Percentiles rank a stretch among this genome's conserved stretches.
phyloP scores from a whole-genome alignment of 2,113 vertebrate species.

The Gymnarchus niloticus region DNA sequence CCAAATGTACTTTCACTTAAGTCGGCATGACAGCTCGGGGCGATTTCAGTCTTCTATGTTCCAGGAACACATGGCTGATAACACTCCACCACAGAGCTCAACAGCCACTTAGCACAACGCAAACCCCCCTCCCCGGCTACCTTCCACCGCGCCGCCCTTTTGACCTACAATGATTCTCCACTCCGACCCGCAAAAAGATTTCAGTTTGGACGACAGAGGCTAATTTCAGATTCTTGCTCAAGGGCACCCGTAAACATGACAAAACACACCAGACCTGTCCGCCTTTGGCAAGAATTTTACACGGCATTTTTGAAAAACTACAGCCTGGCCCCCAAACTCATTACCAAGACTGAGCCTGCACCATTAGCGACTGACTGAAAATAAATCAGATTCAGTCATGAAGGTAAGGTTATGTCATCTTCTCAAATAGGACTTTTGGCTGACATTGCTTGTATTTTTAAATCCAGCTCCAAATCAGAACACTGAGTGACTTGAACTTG shows the following conservation, averaged over 20 bases:
- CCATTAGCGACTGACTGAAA: not conserved
- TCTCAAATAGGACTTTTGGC: no score
- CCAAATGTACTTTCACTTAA: slow-evolving; percentile 13
- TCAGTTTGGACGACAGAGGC: slow-evolving; percentile 39
- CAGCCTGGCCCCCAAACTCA: not conserved
- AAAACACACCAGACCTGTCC: not conserved
- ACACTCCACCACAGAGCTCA: not conserved
- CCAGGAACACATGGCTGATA: not conserved
- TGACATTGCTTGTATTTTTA: no score
- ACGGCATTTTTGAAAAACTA: not conserved
- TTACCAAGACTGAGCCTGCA: not conserved
- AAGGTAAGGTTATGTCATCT: not conserved
- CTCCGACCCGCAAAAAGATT: not conserved
- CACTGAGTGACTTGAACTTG: not conserved
- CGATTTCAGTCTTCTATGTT: not conserved
- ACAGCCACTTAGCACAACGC: slow-evolving; percentile 29
- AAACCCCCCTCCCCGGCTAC: slow-evolving; percentile 25
- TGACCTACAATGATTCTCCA: slow-evolving; percentile 42
- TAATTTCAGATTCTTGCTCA: not conserved
- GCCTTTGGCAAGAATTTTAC: not conserved
- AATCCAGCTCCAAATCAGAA: not conserved
- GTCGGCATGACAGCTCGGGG: not conserved
- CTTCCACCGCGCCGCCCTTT: slow-evolving; percentile 31
- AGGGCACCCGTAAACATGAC: not conserved
- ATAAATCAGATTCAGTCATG: not conserved